phyloP scores from a whole-genome alignment of 2,113 vertebrate genomes.

The Tyrannus savana region DNA sequence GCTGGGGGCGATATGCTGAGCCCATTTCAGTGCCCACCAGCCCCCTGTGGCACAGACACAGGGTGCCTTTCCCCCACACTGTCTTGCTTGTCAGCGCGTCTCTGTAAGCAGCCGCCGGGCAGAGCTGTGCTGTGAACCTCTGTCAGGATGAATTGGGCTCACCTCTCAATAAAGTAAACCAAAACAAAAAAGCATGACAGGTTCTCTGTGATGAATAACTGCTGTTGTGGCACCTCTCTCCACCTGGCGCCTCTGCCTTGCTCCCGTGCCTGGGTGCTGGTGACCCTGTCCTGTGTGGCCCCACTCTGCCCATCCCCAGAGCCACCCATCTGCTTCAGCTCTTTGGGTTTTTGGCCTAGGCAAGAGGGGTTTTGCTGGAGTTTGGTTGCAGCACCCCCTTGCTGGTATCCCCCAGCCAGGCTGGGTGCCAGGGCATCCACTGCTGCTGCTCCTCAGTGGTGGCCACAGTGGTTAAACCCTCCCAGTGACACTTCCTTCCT shows the following conservation, averaged over 20 bases:
- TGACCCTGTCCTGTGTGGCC: not conserved
- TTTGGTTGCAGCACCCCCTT: not conserved
- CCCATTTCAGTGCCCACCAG: not conserved
- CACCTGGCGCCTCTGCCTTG: not conserved
- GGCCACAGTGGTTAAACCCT: not conserved
- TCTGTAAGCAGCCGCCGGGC: not conserved
- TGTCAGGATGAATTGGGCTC: slow-evolving; percentile 26
- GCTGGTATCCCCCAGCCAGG: not conserved
- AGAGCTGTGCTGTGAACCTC: not conserved
- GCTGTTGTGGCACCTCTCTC: not conserved
- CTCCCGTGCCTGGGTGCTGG: not conserved
- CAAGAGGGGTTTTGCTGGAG: not conserved
- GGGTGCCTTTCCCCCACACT: accelerated
- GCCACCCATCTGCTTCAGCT: not conserved
- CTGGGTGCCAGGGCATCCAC: not conserved
- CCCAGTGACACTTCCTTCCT: not conserved
- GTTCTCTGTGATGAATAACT: not conserved
- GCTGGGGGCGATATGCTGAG: not conserved
- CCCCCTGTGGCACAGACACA: not conserved
- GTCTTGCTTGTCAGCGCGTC: accelerated
- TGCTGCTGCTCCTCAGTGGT: not conserved
- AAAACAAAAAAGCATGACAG: not conserved
- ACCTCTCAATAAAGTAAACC: not conserved
- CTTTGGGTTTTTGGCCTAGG: not conserved
- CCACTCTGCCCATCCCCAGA: not conserved